Evolutionary conservation across 2,797 vertebrate genomes (phyloP), one percentile per base, ranked within the genome.

Genomic region (Peromyscus aztecus): DNA sequence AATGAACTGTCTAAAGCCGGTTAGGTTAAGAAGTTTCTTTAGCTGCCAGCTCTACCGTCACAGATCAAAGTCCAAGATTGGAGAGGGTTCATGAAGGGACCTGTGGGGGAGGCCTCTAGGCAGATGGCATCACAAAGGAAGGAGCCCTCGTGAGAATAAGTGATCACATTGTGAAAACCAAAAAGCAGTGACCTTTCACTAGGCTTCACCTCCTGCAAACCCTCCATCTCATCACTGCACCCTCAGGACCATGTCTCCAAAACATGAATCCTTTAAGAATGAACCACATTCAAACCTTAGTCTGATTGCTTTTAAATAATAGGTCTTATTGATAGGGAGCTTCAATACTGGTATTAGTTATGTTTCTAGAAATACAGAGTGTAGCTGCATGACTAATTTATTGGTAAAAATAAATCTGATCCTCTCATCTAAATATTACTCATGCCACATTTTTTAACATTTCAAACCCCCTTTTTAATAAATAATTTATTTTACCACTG

Each of bases 401-500:
- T 57, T 92, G 27, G 21, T 46, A 40, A 92, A 85, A 90, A n/a
- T 65, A 82, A 59, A 49, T 19, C 71, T 61, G n/a, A 85, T 43
- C 14, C 1, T 27, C 13, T 86, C 5, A 94, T 87, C 87, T 40
- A 73, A 83, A 95, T 40, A 75, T 81, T 19, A n/a, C 57, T 11
- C 17, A 29, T 43, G 17, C 59, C 29, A 69, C 19, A 75, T 63
- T 63, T 82, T 75, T 84, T 27, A 94, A 67, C 73, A 24, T 61
- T 89, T 76, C 52, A 59, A 43, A 43, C 27, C 16, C 59, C n/a
- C 43, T 86, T 65, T 29, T 52, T 34, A 67, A 29, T 59, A 81
- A 92, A n/a, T 34, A 49, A 1, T 63, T 77, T 37, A 17, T 90
- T 85, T 90, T 59, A 63, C 10, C 77, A n/a, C 21, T 90, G 37